A percentile compares a stretch with the other conserved stretches of the same genome.
These are phyloP conservation scores for Danio aesculapii DNA, from an alignment of 2,797 vertebrate genomes.

Conservation along the genomic window DNA sequence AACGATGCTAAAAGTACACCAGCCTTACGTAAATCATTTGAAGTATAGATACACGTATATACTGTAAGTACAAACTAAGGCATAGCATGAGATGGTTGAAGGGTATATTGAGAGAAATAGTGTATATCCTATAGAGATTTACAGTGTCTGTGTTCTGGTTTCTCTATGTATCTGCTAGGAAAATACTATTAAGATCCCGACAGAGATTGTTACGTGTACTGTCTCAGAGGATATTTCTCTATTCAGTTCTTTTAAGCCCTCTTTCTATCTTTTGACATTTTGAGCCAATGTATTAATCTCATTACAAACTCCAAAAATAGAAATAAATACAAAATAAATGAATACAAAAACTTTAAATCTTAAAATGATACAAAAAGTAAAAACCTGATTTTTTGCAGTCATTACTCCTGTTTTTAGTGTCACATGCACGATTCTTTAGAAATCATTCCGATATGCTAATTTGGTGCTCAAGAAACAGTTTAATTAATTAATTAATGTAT, in stretches of 20 bases:
- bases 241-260: neutral
- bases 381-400: too few relatives aligned
- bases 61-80: neutral
- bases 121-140: slow-evolving; percentile 27
- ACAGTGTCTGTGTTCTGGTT: slow-evolving; percentile 1
- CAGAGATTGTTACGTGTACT: slow-evolving; percentile 28
- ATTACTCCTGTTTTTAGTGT: too few relatives aligned
- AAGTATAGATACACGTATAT: neutral
- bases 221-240: slow-evolving; percentile 33
- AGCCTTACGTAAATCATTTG: neutral
- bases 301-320: too few relatives aligned
- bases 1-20: neutral
- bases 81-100: neutral
- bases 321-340: too few relatives aligned
- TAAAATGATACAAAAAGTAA: too few relatives aligned
- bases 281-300: slow-evolving; percentile 20
- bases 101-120: neutral
- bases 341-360: too few relatives aligned
- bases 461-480: too few relatives aligned
- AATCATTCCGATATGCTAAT: too few relatives aligned
- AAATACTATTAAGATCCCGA: slow-evolving; percentile 34
- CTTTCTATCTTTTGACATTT: slow-evolving; percentile 25
- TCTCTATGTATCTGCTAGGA: slow-evolving; percentile 15
- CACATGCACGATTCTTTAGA: too few relatives aligned
- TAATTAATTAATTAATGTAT: too few relatives aligned